These are phyloP conservation scores for Phyllopteryx taeniolatus DNA, from an alignment of 2,113 vertebrate genomes.

Conservation along the genomic window DNA sequence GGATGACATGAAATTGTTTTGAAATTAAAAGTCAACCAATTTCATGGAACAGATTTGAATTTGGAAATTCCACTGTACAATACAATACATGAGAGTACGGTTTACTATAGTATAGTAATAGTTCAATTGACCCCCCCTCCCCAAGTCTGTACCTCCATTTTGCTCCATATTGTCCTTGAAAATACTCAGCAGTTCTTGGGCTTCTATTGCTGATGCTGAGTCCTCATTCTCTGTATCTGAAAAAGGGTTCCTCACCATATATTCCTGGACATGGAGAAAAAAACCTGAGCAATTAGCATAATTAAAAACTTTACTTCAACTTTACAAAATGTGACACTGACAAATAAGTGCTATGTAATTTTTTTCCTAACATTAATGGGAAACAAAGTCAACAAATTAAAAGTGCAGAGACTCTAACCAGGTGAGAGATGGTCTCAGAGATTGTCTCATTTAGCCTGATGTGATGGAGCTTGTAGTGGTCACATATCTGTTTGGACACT, in stretches of 20 bases:
- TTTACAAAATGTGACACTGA: background rate
- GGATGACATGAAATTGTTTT: too few species aligned
- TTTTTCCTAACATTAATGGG: background rate
- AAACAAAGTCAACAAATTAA: background rate
- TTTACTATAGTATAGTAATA: too few species aligned
- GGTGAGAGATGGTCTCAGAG: conserved; percentile 73
- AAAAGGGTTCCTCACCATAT: conserved; percentile 31
- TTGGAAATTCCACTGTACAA: too few species aligned
- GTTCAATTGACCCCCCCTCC: background rate
- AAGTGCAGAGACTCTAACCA: conserved; percentile 68
- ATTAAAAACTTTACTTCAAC: background rate
- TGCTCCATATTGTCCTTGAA: conserved; percentile 80
- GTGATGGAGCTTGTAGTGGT: conserved; percentile 83
- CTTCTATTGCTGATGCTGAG: conserved; percentile 41
- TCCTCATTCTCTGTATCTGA: conserved; percentile 58
- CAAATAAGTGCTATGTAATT: too few species aligned
- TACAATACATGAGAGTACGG: too few species aligned
- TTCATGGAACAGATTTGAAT: too few species aligned
- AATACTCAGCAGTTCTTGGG: conserved; percentile 71
- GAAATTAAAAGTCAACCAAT: too few species aligned
- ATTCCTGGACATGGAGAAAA: conserved; percentile 45
- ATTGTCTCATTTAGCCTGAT: conserved; percentile 76
- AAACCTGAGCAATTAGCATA: background rate
- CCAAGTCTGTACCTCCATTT: conserved; percentile 67
- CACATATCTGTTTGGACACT: conserved; percentile 74